These are phyloP conservation scores for Trichoplusia ni DNA, from an alignment of 1,140 invertebrate genomes.

Conservation along the genomic window DNA sequence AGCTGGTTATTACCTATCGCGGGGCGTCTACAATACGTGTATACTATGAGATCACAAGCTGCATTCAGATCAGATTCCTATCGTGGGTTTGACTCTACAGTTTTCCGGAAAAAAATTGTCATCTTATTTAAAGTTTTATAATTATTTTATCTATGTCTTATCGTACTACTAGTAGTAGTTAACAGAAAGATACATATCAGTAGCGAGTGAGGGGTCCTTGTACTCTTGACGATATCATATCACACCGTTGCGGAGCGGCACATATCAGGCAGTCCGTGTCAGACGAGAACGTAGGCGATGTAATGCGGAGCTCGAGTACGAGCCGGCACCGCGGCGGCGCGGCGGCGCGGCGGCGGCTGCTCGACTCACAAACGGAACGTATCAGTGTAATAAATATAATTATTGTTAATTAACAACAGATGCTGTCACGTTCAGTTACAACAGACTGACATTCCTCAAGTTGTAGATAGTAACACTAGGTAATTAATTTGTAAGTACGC, in stretches of 20 bases:
- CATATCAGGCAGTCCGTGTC: not conserved
- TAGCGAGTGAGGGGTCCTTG: too few relatives aligned
- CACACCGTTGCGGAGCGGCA: not conserved
- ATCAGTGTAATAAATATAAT: conserved; percentile 2
- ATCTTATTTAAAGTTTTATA: too few relatives aligned
- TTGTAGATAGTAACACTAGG: conserved; percentile 47
- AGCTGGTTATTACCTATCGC: too few relatives aligned
- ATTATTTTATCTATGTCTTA: too few relatives aligned
- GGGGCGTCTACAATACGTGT: not conserved
- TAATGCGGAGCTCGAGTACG: too few relatives aligned
- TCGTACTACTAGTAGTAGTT: too few relatives aligned
- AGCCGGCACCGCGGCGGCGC: not conserved
- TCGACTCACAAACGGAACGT: conserved; percentile 1
- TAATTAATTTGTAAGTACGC: conserved; percentile 61
- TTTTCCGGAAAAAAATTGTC: too few relatives aligned
- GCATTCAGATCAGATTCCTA: too few relatives aligned
- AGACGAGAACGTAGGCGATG: not conserved
- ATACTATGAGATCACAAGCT: too few relatives aligned
- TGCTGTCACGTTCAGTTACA: conserved; percentile 18
- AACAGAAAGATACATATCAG: too few relatives aligned
- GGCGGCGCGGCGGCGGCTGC: not conserved
- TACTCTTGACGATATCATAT: not conserved
- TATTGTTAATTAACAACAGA: not conserved
- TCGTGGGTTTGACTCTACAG: too few relatives aligned
- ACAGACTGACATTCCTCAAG: conserved; percentile 42